Percentiles rank a stretch among this genome's conserved stretches.
Evolutionary conservation across 1,140 invertebrate species (phyloP).

Genomic region (Anagrus nilaparvatae): DNA sequence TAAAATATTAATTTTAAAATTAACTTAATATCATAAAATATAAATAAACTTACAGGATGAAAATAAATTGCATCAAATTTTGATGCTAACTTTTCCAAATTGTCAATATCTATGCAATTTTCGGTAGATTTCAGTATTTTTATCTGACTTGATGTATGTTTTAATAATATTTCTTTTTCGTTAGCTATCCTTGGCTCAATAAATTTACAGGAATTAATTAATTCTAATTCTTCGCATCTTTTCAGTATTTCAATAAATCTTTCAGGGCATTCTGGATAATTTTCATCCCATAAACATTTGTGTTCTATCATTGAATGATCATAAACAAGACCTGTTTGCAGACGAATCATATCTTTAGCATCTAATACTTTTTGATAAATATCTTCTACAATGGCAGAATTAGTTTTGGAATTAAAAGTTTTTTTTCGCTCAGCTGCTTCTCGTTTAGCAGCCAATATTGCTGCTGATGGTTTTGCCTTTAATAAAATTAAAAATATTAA

Average conservation of each 20-base stretch:
- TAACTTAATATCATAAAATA: conserved; percentile 8
- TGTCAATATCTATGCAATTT: conserved; percentile 43
- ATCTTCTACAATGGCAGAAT: conserved; percentile 25
- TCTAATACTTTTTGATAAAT: conserved; percentile 51
- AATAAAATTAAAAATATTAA: not conserved
- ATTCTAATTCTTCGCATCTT: conserved; percentile 60
- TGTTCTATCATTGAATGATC: conserved; percentile 70
- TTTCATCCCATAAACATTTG: conserved; percentile 69
- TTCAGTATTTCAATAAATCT: conserved; percentile 60
- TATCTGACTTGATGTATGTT: conserved; percentile 55
- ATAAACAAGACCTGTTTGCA: conserved; percentile 66
- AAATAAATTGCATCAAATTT: conserved; percentile 80
- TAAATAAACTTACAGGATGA: conserved; percentile 57
- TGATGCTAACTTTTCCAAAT: conserved; percentile 62
- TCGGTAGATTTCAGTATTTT: conserved; percentile 57
- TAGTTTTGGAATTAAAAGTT: conserved; percentile 21
- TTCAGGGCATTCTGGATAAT: conserved; percentile 73
- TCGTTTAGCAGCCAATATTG: conserved; percentile 33
- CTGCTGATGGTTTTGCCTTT: conserved; percentile 35
- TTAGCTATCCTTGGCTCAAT: conserved; percentile 53
- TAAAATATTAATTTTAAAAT: conserved; percentile 15
- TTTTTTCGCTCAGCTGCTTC: conserved; percentile 30
- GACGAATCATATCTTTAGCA: conserved; percentile 46
- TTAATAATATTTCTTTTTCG: conserved; percentile 56
- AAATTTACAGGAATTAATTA: conserved; percentile 57